These are phyloP conservation scores for Drosophila formosana DNA, from an alignment of 2,888 invertebrate species.

Conservation along the genomic window DNA sequence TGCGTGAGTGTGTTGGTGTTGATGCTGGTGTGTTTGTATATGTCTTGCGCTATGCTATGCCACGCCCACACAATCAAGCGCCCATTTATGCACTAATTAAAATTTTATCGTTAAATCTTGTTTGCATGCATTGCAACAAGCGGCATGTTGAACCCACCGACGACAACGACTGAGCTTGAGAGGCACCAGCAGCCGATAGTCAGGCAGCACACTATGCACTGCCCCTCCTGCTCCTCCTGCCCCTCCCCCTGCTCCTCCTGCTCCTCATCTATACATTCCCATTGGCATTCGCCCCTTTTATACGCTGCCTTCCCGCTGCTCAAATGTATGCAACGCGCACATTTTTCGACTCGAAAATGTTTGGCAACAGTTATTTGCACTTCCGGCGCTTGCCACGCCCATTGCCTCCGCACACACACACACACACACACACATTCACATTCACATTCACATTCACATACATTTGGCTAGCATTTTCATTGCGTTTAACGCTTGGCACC, in stretches of 20 bases:
- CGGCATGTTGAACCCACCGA: constrained; percentile 49
- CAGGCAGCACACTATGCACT: background rate
- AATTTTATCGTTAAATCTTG: constrained; percentile 81
- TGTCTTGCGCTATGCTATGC: constrained; percentile 54
- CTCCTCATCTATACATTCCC: background rate
- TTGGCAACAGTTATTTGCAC: constrained; percentile 80
- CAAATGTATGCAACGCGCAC: constrained; percentile 69
- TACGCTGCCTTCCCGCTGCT: background rate
- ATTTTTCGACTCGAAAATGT: constrained; percentile 72
- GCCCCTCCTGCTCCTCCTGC: background rate
- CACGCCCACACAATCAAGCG: constrained; percentile 80
- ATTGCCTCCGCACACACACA: constrained; percentile 7
- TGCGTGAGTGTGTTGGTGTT: constrained; percentile 14
- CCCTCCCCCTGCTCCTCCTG: background rate
- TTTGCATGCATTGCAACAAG: constrained; percentile 78
- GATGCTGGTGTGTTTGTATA: constrained; percentile 21
- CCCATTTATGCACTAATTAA: constrained; percentile 81
- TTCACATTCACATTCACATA: too few relatives aligned
- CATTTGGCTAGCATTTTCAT: constrained; percentile 54
- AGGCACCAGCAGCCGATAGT: constrained; percentile 8
- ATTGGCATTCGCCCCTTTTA: background rate
- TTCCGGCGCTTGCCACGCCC: constrained; percentile 56
- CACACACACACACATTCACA: constrained; percentile 20
- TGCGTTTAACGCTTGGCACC: constrained; percentile 63
- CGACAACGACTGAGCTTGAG: constrained; percentile 17